Evolutionary conservation across 92 coral and sea anemone genomes (phyloP).

Genomic region (Galaxea fascicularis): DNA sequence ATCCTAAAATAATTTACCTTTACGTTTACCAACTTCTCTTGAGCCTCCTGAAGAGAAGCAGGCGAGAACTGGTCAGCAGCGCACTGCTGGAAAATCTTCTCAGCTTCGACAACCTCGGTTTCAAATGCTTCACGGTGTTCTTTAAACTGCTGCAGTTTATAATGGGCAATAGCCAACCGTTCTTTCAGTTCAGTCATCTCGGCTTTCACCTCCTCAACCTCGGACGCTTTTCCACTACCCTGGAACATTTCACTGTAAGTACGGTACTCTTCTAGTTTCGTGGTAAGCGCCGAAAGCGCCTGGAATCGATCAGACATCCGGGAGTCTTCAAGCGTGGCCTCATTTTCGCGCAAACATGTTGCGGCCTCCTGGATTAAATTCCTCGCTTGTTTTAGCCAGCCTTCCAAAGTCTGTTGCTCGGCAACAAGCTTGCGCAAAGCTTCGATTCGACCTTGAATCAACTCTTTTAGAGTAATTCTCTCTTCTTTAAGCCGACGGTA

Average conservation of each 20-base stretch:
- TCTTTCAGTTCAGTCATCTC: conserved; percentile 33
- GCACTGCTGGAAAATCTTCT: conserved; percentile 50
- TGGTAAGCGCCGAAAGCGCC: conserved; percentile 42
- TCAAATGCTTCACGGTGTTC: conserved; percentile 32
- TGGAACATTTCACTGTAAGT: conserved; percentile 50
- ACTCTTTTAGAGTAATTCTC: conserved; percentile 23
- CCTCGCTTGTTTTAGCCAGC: conserved; percentile 71
- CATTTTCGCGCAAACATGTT: conserved; percentile 12
- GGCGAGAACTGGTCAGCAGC: conserved; percentile 32
- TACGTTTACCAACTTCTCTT: conserved; percentile 25
- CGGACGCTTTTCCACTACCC: conserved; percentile 23
- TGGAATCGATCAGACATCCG: conserved; percentile 18
- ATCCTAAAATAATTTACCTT: conserved; percentile 54
- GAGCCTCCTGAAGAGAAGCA: conserved; percentile 61
- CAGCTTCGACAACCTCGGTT: conserved; percentile 28
- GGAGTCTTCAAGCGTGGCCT: conserved; percentile 17
- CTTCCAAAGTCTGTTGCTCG: conserved; percentile 78
- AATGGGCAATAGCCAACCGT: conserved; percentile 6
- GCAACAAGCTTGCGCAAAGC: conserved; percentile 66
- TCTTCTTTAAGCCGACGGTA: conserved; percentile 25
- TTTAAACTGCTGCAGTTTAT: conserved; percentile 42
- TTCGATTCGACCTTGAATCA: conserved; percentile 45
- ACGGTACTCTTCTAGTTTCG: conserved; percentile 67
- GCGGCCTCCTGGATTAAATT: conserved; percentile 52
- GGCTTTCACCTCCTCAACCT: conserved; percentile 34